Base-by-base conservation (phyloP, 2,797 vertebrate genomes). In the Paguma larvata region DNA sequence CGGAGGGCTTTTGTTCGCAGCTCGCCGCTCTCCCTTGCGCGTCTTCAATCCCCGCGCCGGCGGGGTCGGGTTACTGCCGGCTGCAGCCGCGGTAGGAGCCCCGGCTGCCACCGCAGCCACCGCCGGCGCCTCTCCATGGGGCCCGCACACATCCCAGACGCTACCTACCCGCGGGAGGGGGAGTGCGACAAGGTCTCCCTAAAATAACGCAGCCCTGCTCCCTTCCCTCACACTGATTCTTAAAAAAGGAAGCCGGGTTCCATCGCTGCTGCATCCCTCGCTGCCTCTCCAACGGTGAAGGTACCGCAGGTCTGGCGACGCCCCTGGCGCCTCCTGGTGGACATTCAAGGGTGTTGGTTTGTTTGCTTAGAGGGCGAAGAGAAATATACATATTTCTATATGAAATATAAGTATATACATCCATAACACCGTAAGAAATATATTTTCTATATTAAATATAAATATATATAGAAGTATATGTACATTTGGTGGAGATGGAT, bases 1-100 rank as follows among this genome's bases (percentile, higher is more conserved):
- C 95, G n/a, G 23, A n/a, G 90, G 93, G 97, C 98, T 98, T 97
- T 98, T 98, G 97, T 98, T 97, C 89, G 46, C 95, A 63, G 93
- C 95, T 91, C 8, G 68, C 85, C 0, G 41, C 88, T 79, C 13
- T 91, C 30, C n/a, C 25, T 38, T 2, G 53, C 14, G 92, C 89
- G 80, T 95, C 82, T 95, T 98, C 97, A 96, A 79, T 95, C 73
- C 85, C 82, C 14, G 68, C 32, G 70, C 83, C 21, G 53, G 94
- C 91, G 53, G 96, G 95, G 85, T 98, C 98, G 98, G 97, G 92
- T 96, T 95, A 94, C 95, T 5, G 89, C 95, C 2, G 73, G 95
- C 65, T 95, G 96, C 97, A 21, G 94, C 67, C 63, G 63, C n/a
- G 8, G 83, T 82, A 2, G 80, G 41, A 78, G 95, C 91, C 63